A percentile compares a stretch with the other conserved stretches of the same genome.
phyloP scores from a whole-genome alignment of 2,888 invertebrate genomes.

The Camptogramma bilineatum region DNA sequence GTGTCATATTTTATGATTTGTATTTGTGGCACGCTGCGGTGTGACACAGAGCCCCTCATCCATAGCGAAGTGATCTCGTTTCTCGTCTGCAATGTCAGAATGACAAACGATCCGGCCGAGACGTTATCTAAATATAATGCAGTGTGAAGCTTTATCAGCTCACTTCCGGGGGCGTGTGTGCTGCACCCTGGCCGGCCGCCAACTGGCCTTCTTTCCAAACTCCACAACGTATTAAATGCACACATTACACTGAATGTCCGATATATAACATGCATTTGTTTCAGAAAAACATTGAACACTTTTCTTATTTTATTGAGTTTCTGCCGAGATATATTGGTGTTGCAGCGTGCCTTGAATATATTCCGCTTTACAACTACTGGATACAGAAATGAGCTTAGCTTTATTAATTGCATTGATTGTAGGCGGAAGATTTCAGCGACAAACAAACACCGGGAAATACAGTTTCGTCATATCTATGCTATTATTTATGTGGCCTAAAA shows the following conservation, averaged over 20 bases:
- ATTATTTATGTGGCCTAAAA: constrained; percentile 11
- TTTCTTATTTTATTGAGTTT: constrained; percentile 46
- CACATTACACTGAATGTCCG: constrained; percentile 62
- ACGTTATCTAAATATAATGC: constrained; percentile 55
- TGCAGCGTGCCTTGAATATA: constrained; percentile 15
- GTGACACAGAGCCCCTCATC: not conserved
- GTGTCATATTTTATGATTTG: not conserved
- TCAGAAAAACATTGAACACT: constrained; percentile 55
- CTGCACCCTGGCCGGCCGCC: constrained; percentile 68
- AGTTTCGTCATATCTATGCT: constrained; percentile 16
- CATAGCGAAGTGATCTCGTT: constrained; percentile 17
- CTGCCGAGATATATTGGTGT: constrained; percentile 28
- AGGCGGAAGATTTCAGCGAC: constrained; percentile 20
- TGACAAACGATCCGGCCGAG: constrained; percentile 41
- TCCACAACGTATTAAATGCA: constrained; percentile 62
- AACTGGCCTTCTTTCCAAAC: constrained; percentile 69
- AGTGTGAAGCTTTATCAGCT: constrained; percentile 53
- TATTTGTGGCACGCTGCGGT: not conserved
- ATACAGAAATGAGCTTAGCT: not conserved
- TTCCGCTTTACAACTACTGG: not conserved
- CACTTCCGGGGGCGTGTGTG: constrained; percentile 70
- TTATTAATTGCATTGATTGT: constrained; percentile 2
- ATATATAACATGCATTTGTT: constrained; percentile 64
- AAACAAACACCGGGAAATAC: constrained; percentile 23
- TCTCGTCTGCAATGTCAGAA: constrained; percentile 37